Base-by-base conservation (phyloP, 2,113 vertebrate species). In the Hyla sarda region DNA sequence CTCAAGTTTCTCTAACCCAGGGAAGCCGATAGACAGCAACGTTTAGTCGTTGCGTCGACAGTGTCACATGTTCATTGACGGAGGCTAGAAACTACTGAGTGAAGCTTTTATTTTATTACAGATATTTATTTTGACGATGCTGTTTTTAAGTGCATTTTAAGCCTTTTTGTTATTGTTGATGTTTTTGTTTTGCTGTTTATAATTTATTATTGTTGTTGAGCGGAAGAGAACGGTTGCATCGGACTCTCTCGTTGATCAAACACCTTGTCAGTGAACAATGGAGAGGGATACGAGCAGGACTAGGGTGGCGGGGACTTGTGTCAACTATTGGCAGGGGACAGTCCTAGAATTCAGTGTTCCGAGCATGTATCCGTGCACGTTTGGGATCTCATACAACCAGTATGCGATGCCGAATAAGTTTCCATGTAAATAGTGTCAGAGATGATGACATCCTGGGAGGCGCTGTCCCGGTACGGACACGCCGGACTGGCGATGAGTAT, bases 321-420 rank as follows among this genome's bases (percentile, higher is more conserved):
- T 17, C 50, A 41, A 82, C 45, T n/a, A 47, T 54, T 60, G 82
- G 48, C 72, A 50, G 41, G 54, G 41, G 76, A 32, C 37, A 62
- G 69, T 23, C 41, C 65, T 47, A 48, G 47, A 34, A 21, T 79
- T 45, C 37, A 52, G 62, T 69, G 81, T 82, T 48, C 47, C 65
- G 13, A 80, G 62, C 76, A 80, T 80, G 76, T 45, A 54, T 47
- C 34, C 79, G 83, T 86, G 84, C 84, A 86, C 81, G 84, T 25
- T 86, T 86, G 65, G 71, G 71, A 60, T 84, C 16, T 47, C 17
- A 48, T 45, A 10, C 13, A 56, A 85, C 65, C 56, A 41, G 75
- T 86, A 32, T 86, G 60, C 52, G 47, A 79, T 72, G 62, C 60
- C 16, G 81, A 86, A 80, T 85, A 69, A 77, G 23, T 41, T 28